Conservation (phyloP, 2,888 invertebrate species). For the Panopea generosa region DNA sequence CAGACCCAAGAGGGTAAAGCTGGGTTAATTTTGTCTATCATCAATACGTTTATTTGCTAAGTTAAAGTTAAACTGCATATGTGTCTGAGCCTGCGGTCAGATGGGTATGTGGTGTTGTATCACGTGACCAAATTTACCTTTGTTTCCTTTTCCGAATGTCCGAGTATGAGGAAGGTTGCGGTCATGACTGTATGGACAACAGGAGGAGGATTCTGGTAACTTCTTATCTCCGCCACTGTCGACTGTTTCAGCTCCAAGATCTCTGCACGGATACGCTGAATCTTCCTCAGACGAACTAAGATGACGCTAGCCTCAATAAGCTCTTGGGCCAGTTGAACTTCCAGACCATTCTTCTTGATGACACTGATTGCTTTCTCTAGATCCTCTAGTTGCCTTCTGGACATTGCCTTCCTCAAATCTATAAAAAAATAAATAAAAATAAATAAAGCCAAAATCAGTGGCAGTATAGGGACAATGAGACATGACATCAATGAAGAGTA, state of each 20-base stretch:
- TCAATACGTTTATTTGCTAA: no score
- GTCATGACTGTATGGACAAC: slow-evolving; percentile 83
- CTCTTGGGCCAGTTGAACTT: slow-evolving; percentile 77
- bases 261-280: slow-evolving; percentile 76
- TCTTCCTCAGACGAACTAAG: slow-evolving; percentile 71
- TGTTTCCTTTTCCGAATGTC: slow-evolving; percentile 82
- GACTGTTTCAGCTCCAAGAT: slow-evolving; percentile 82
- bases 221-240: slow-evolving; percentile 83
- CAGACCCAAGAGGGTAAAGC: no score
- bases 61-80: no score
- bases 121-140: no score
- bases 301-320: slow-evolving; percentile 79
- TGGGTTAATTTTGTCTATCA: no score
- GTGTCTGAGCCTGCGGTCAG: no score
- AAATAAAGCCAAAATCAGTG: no score
- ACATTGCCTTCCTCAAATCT: slow-evolving; percentile 81
- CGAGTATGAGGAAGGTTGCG: slow-evolving; percentile 81
- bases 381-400: slow-evolving; percentile 76
- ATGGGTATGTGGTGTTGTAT: no score
- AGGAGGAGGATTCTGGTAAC: slow-evolving; percentile 82
- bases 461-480: no score
- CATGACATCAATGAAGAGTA: no score
- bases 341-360: slow-evolving; percentile 81
- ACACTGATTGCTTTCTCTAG: slow-evolving; percentile 81
- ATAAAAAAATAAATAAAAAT: no score